Conservation (phyloP, 37 sponge, comb jelly and placozoan genomes). For the Aphrocallistes beatrix region DNA sequence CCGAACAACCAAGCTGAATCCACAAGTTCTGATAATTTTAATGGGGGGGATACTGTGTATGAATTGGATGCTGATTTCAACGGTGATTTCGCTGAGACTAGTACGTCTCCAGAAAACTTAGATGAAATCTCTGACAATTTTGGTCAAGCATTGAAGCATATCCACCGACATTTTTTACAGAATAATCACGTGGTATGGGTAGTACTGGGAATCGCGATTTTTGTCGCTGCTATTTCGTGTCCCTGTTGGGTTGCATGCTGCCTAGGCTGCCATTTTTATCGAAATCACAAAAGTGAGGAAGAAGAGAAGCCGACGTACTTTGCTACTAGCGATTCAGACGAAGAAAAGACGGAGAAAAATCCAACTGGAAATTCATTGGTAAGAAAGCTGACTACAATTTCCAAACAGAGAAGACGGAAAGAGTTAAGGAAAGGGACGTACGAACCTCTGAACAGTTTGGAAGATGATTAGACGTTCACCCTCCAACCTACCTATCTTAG, state of each 20-base stretch:
- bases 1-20: background rate
- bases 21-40: background rate
- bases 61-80: background rate
- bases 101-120: background rate
- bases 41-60: background rate
- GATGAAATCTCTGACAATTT: background rate
- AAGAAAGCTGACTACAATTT: background rate
- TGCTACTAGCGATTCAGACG: conserved; percentile 15
- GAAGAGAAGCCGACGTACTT: background rate
- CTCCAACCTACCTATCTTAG: no score
- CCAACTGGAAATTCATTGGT: background rate
- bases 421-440: background rate
- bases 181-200: background rate
- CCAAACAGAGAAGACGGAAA: background rate
- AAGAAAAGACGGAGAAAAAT: background rate
- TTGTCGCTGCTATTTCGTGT: background rate
- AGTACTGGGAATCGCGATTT: background rate
- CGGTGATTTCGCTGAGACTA: background rate
- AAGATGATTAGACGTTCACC: background rate
- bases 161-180: no score
- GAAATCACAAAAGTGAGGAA: background rate
- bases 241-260: background rate
- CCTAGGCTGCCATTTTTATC: background rate
- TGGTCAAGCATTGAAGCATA: background rate
- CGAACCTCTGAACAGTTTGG: background rate